Base-by-base conservation (phyloP, 2,113 vertebrate genomes). In the Melanocharis versteri region DNA sequence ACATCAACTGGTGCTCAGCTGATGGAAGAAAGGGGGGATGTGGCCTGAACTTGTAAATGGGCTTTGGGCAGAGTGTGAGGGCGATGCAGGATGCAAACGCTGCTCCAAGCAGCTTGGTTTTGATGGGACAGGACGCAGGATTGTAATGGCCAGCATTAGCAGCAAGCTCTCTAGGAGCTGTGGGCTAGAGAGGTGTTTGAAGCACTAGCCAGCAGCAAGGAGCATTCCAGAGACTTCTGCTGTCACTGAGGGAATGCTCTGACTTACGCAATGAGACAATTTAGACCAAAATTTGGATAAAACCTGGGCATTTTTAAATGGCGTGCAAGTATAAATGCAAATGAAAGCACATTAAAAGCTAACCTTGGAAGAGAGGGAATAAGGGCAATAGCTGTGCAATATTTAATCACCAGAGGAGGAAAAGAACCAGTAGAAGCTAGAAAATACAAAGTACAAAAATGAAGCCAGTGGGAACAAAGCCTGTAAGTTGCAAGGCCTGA, bases 401-500 rank as follows among this genome's bases (percentile, higher is more conserved):
- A 71, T 79, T 79, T 72, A 70, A 73, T 94, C 70, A 72, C 70
- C 71, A 24, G 58, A 57, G 71, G 37, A 50, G 50, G 40, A 44
- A 75, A 91, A 64, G 44, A 65, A 79, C 65, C 48, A 61, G 28
- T 30, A 51, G 47, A 85, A 95, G 85, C 79, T 72, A 64, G 62
- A 94, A 94, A 90, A 90, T 24, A 44, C 51, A n/a, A 60, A 88
- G 75, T 30, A 45, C 48, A 80, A 35, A 83, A 90, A 42, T 30
- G 16, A 90, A 95, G 85, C 66, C 75, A 53, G 72, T 65, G 54
- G 75, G 45, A 91, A 93, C 71, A 92, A 86, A 90, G 90, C 58
- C 71, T 76, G 1, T 27, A 80, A 90, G 88, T 2, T 30, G 80
- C 66, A 88, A 83, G 58, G 79, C 88, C 92, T n/a, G 85, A 85